phyloP scores from a whole-genome alignment of 2,797 vertebrate species.

The Sebastes aleutianus region DNA sequence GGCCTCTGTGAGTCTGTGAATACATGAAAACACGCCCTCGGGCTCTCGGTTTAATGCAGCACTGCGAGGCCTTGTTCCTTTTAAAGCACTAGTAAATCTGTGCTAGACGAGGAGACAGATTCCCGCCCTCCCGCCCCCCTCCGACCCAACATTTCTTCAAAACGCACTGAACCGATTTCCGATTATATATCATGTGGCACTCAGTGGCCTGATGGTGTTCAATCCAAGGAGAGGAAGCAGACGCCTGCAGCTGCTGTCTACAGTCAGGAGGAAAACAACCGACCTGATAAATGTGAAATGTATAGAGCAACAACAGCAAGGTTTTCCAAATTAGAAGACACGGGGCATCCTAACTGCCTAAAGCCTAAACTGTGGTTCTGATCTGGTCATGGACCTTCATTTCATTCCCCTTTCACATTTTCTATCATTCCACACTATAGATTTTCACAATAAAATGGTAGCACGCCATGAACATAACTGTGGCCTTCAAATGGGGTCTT shows the following conservation, averaged over 20 bases:
- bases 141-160: background rate
- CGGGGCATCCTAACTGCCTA: background rate
- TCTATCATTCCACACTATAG: background rate
- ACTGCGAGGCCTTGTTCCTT: background rate
- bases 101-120: background rate
- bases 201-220: background rate
- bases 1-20: slow-evolving; percentile 25
- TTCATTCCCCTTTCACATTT: background rate
- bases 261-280: background rate
- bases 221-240: background rate
- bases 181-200: slow-evolving; percentile 21
- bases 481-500: background rate
- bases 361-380: background rate
- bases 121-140: background rate
- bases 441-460: background rate
- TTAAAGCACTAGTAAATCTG: slow-evolving; percentile 3
- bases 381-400: background rate
- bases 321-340: background rate
- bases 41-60: slow-evolving; percentile 1
- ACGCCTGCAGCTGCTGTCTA: background rate
- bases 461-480: background rate
- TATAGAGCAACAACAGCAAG: background rate
- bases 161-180: slow-evolving; percentile 38
- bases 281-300: background rate
- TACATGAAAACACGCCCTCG: slow-evolving; percentile 1